Conservation (phyloP, 2,113 vertebrate species). For the Chlorodrepanis virens region DNA sequence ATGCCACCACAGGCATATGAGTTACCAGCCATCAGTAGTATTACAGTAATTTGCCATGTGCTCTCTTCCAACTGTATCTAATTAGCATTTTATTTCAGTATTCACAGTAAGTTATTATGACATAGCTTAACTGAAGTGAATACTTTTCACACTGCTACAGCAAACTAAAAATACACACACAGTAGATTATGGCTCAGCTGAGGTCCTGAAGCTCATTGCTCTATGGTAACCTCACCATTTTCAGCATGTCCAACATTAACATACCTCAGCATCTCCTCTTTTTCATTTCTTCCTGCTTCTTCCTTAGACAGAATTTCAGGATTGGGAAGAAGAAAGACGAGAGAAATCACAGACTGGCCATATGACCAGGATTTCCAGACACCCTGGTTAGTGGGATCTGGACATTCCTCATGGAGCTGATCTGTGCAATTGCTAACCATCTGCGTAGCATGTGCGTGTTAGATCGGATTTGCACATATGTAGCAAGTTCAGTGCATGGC, state of each 20-base stretch:
- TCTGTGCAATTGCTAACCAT: slow-evolving; percentile 17
- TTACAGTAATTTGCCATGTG: slow-evolving; percentile 37
- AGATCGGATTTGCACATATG: slow-evolving; percentile 31
- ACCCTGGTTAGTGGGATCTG: background rate
- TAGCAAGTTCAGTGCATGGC: slow-evolving; percentile 30
- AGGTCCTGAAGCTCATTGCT: background rate
- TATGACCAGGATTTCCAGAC: slow-evolving; percentile 17
- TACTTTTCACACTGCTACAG: slow-evolving; percentile 2
- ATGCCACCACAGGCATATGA: background rate
- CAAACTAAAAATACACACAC: slow-evolving; percentile 6
- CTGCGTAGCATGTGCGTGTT: background rate
- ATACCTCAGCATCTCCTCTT: background rate
- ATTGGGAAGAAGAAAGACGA: background rate
- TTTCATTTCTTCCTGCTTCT: background rate
- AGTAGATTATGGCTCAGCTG: background rate
- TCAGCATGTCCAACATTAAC: background rate
- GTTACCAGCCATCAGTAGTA: background rate
- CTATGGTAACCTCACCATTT: background rate
- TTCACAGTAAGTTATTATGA: slow-evolving; percentile 34
- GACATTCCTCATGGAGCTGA: background rate
- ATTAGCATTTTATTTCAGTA: slow-evolving; percentile 58
- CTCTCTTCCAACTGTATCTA: slow-evolving; percentile 35
- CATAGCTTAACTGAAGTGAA: slow-evolving; percentile 30
- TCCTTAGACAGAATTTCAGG: background rate
- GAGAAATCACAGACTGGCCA: background rate